Conservation (phyloP, 2,797 vertebrate species). For the Enteromius argenteus region DNA sequence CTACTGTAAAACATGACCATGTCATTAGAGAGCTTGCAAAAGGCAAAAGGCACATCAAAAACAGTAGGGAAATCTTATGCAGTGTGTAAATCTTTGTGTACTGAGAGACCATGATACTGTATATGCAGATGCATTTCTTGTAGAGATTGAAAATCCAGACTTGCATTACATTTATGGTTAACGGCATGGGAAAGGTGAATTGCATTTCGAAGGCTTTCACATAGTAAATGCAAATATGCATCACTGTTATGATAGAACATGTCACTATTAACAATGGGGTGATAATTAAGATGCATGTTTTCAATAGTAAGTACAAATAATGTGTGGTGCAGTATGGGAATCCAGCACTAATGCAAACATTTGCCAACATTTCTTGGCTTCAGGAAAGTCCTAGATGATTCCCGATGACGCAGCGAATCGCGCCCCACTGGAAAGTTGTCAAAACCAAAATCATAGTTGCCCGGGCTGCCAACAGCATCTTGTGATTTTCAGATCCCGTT, state of each 20-base stretch:
- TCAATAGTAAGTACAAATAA: neutral
- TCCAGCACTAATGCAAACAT: neutral
- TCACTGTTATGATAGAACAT: neutral
- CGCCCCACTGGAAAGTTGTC: slow-evolving; percentile 21
- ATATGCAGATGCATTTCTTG: neutral
- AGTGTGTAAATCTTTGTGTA: neutral
- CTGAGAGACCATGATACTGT: neutral
- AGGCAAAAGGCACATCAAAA: slow-evolving; percentile 12
- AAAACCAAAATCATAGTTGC: slow-evolving; percentile 9
- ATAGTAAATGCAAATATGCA: no score
- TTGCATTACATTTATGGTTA: neutral
- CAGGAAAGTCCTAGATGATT: neutral
- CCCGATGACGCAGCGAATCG: slow-evolving; percentile 8
- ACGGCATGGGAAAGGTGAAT: neutral
- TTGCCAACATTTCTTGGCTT: slow-evolving; percentile 38
- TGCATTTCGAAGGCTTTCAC: neutral
- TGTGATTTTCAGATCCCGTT: slow-evolving; percentile 45
- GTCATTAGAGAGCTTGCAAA: slow-evolving; percentile 22
- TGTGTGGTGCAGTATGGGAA: neutral
- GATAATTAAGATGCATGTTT: neutral
- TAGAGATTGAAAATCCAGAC: neutral
- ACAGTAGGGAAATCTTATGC: neutral
- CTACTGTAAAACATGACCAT: slow-evolving; percentile 32
- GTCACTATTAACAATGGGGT: neutral
- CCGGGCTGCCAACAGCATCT: slow-evolving; percentile 20